phyloP scores from a whole-genome alignment of 2,113 vertebrate species.

The Pelecanoides urinatrix region DNA sequence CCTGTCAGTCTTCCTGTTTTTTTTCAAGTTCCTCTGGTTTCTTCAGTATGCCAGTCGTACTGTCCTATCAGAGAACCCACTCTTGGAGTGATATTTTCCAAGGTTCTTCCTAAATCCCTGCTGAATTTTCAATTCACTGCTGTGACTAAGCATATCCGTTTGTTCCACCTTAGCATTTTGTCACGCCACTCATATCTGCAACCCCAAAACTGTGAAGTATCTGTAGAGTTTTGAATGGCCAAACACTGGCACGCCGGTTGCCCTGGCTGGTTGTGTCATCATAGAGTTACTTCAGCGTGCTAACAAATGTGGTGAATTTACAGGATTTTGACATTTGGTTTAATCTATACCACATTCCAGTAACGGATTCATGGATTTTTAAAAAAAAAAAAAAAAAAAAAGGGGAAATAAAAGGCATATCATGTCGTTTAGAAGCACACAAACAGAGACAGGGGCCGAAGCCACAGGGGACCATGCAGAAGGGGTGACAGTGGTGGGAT shows the following conservation, averaged over 20 bases:
- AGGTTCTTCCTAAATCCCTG: not conserved
- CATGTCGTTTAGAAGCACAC: not conserved
- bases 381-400: not conserved
- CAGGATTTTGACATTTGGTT: not conserved
- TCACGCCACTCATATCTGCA: not conserved
- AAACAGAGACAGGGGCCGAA: not conserved
- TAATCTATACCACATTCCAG: not conserved
- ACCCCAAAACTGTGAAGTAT: not conserved
- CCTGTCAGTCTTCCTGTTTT: not conserved
- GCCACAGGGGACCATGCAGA: not conserved
- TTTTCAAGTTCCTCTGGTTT: not conserved
- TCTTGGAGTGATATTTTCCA: not conserved
- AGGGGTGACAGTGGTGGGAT: too few species aligned
- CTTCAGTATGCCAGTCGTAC: not conserved
- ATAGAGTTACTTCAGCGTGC: not conserved
- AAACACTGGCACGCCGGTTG: fast-evolving
- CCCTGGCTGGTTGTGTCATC: not conserved
- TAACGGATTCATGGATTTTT: not conserved
- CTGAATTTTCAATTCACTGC: not conserved
- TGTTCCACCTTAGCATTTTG: not conserved
- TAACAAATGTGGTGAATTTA: not conserved
- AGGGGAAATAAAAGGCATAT: not conserved
- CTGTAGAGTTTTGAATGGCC: not conserved
- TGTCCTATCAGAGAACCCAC: not conserved
- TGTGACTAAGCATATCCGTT: not conserved